These are phyloP conservation scores for Apotomis turbidana DNA, from an alignment of 2,888 invertebrate genomes.

Conservation along the genomic window DNA sequence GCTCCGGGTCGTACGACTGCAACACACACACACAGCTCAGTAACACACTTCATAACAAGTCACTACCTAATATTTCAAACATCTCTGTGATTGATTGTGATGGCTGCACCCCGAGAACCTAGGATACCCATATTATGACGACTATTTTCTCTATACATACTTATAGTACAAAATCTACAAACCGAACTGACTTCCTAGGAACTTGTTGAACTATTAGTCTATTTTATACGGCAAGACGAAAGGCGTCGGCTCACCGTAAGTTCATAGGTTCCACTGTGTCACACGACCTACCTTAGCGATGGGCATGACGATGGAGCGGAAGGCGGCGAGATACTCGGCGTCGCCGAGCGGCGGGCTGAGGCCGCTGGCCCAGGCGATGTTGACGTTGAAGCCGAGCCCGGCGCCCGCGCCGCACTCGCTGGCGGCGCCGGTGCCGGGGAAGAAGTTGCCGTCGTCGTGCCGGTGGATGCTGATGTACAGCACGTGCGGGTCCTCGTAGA, in stretches of 20 bases:
- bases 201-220: too few species aligned
- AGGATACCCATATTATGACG: too few species aligned
- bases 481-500: conserved; percentile 97
- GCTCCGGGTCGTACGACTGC: conserved; percentile 93
- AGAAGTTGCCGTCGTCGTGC: conserved; percentile 99
- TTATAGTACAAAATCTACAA: too few species aligned
- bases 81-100: too few species aligned
- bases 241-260: too few species aligned
- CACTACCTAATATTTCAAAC: too few species aligned
- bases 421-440: conserved; percentile 99
- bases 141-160: too few species aligned
- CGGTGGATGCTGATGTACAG: conserved; percentile 99
- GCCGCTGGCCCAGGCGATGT: conserved; percentile 97
- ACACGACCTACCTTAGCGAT: conserved; percentile 87
- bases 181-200: too few species aligned
- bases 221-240: too few species aligned
- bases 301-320: conserved; percentile 97
- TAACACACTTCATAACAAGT: too few species aligned
- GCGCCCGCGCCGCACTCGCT: conserved; percentile 95
- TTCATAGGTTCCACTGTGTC: too few species aligned
- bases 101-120: too few species aligned
- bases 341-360: conserved; percentile 96
- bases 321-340: conserved; percentile 98
- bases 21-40: not conserved
- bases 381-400: conserved; percentile 97